Evolutionary conservation across 2,113 vertebrate species (phyloP).

Genomic region (Oxygymnocypris stewartii): DNA sequence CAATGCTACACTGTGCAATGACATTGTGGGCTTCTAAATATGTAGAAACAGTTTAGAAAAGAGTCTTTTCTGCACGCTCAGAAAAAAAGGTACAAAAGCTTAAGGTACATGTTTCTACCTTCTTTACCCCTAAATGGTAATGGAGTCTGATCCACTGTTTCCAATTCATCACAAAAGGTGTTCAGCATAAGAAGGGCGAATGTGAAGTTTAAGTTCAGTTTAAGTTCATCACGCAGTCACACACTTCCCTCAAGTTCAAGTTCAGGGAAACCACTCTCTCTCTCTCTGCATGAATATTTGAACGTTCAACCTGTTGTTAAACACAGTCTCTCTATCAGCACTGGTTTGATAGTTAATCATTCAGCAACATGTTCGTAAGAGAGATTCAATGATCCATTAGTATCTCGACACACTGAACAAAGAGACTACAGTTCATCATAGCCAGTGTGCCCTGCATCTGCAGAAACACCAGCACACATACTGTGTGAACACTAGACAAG

Average conservation of each 20-base stretch:
- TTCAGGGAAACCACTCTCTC: neutral
- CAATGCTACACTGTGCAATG: neutral
- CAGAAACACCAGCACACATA: neutral
- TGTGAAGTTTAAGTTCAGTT: too few relatives aligned
- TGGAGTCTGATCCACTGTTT: neutral
- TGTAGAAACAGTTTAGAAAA: neutral
- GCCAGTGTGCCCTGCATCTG: neutral
- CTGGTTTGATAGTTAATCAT: slow-evolving; percentile 6
- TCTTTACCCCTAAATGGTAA: too few relatives aligned
- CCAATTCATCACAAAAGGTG: neutral
- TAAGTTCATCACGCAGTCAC: too few relatives aligned
- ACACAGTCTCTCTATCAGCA: neutral
- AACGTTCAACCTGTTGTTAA: neutral
- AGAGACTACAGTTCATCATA: neutral
- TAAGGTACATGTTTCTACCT: neutral
- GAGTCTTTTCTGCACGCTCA: neutral
- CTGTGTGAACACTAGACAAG: neutral
- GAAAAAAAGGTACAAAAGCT: neutral
- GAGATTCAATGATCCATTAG: slow-evolving; percentile 6
- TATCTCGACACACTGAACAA: neutral
- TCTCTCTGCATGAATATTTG: neutral
- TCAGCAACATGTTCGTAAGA: neutral
- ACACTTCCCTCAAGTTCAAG: neutral
- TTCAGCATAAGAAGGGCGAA: neutral
- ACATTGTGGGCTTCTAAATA: neutral